These are phyloP conservation scores for Drosophila fuyamai DNA, from an alignment of 1,140 invertebrate species.

Conservation along the genomic window DNA sequence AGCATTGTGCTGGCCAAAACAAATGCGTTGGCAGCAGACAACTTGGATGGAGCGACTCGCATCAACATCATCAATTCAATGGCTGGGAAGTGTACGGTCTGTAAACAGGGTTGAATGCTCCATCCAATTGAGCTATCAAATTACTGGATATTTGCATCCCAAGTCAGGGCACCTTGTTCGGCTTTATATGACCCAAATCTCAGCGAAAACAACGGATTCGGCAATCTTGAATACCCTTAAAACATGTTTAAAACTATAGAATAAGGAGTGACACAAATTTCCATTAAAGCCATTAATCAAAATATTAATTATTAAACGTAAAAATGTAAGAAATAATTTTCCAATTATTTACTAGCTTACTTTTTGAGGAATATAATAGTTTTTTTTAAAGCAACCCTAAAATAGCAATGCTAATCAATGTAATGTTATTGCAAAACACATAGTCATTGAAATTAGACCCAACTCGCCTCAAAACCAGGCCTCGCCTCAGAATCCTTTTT, in stretches of 20 bases:
- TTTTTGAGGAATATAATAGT: too few relatives aligned
- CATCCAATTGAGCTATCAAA: slow-evolving; percentile 24
- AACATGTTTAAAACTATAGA: not conserved
- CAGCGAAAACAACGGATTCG: not conserved
- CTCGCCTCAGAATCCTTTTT: slow-evolving; percentile 20
- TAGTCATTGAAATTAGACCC: slow-evolving; percentile 18
- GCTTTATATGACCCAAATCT: not conserved
- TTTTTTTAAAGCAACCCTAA: not conserved
- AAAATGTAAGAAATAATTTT: too few relatives aligned
- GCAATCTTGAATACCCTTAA: too few relatives aligned
- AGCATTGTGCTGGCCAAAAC: slow-evolving; percentile 49
- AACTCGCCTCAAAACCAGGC: slow-evolving; percentile 9
- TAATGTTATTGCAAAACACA: not conserved
- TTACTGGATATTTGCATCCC: slow-evolving; percentile 26
- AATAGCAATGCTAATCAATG: not conserved
- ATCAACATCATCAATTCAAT: slow-evolving; percentile 27
- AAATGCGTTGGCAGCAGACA: slow-evolving; percentile 30
- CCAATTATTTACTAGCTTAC: too few relatives aligned
- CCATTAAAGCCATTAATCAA: too few relatives aligned
- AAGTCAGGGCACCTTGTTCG: slow-evolving; percentile 19
- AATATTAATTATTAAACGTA: too few relatives aligned
- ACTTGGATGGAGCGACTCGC: not conserved
- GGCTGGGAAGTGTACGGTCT: not conserved
- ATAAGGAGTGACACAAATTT: too few relatives aligned
- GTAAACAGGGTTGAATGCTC: slow-evolving; percentile 9